Percentiles rank a stretch among this genome's conserved stretches.
phyloP scores from a whole-genome alignment of 2,113 vertebrate genomes.

The Psephotus haematonotus region DNA sequence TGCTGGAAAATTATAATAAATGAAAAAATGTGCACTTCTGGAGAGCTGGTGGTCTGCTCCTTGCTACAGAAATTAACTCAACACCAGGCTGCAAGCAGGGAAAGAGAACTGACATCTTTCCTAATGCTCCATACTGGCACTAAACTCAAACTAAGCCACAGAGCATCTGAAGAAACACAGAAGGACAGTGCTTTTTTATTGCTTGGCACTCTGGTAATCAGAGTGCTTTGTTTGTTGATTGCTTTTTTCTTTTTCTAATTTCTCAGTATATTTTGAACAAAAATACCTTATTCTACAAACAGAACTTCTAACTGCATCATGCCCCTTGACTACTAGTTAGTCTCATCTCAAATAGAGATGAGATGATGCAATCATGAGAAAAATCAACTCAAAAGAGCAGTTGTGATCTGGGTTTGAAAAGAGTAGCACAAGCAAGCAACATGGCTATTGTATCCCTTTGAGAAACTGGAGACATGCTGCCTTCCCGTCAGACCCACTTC shows the following conservation, averaged over 20 bases:
- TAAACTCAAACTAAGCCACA: background rate
- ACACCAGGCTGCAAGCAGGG: background rate
- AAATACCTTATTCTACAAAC: background rate
- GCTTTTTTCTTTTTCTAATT: background rate
- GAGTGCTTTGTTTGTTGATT: background rate
- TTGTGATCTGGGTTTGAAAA: background rate
- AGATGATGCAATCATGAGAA: background rate
- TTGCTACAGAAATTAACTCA: background rate
- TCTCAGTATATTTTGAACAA: background rate
- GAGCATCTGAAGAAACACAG: background rate
- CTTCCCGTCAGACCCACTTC: background rate
- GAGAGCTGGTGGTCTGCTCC: background rate
- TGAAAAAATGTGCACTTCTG: background rate
- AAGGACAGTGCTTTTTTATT: background rate
- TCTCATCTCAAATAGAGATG: background rate
- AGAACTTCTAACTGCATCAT: background rate
- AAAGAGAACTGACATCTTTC: background rate
- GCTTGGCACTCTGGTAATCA: background rate
- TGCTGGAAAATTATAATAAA: background rate
- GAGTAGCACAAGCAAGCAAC: background rate
- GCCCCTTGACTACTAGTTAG: background rate
- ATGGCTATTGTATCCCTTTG: background rate
- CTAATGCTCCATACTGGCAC: background rate
- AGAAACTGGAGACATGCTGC: background rate
- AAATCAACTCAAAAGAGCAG: background rate